A percentile compares a stretch with the other conserved stretches of the same genome.
Conservation (phyloP, 2,113 vertebrate species). For the Zeus faber region DNA sequence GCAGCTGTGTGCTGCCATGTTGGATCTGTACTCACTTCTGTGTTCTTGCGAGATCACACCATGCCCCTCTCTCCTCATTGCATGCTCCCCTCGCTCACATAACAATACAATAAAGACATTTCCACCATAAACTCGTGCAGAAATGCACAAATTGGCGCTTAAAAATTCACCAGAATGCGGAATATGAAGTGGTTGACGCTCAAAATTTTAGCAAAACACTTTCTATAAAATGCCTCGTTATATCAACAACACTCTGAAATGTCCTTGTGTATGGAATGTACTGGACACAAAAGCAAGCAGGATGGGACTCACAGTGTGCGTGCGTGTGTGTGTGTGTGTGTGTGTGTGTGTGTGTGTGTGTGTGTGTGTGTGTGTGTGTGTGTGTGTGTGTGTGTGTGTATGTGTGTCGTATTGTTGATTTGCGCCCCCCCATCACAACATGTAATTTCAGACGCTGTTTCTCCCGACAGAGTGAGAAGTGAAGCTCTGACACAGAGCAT, state of each 20-base stretch:
- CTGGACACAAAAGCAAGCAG: too few relatives aligned
- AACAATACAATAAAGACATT: too few relatives aligned
- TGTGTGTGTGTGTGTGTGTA: constrained; percentile 3
- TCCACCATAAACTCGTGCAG: too few relatives aligned
- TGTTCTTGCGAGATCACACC: too few relatives aligned
- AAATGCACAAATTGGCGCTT: too few relatives aligned
- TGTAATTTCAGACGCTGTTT: constrained; percentile 53
- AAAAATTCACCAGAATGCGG: too few relatives aligned
- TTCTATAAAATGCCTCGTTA: not conserved
- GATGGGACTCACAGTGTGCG: too few relatives aligned
- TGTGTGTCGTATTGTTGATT: not conserved
- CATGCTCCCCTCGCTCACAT: too few relatives aligned
- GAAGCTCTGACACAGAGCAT: constrained; percentile 37
- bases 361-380: constrained; percentile 8
- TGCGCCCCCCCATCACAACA: constrained; percentile 39
- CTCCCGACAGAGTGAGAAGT: constrained; percentile 45
- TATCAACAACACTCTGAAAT: not conserved
- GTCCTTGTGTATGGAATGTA: not conserved
- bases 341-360: constrained; percentile 16
- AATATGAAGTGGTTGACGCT: not conserved
- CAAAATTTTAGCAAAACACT: not conserved
- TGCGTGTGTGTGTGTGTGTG: constrained; percentile 13
- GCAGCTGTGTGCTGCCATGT: too few relatives aligned
- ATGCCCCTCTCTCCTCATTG: too few relatives aligned
- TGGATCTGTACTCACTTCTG: too few relatives aligned